Evolutionary conservation across 2,797 vertebrate genomes (phyloP).

Genomic region (Fistularia tabacaria): DNA sequence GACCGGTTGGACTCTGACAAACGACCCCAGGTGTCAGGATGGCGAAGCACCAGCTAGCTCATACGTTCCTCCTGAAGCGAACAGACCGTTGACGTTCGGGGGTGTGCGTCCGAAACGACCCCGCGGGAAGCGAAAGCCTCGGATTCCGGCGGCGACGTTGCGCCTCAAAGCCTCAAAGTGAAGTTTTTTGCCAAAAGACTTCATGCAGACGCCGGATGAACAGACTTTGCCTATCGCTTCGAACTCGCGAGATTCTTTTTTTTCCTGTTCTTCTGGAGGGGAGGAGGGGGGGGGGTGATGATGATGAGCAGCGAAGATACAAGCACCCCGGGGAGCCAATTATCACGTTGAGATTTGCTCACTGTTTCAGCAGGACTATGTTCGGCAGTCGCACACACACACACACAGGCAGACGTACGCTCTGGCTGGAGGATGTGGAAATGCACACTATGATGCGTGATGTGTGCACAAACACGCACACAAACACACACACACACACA

Average conservation of each 20-base stretch:
- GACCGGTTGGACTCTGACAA: slow-evolving; percentile 46
- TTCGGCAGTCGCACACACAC: slow-evolving; percentile 43
- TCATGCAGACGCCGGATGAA: slow-evolving; percentile 47
- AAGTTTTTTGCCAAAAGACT: slow-evolving; percentile 47
- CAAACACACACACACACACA: slow-evolving; percentile 28
- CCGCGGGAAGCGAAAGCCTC: too few species aligned
- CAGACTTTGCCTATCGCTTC: slow-evolving; percentile 58
- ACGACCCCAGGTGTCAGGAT: slow-evolving; percentile 40
- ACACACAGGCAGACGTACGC: slow-evolving; percentile 15
- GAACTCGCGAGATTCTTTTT: slow-evolving; percentile 27
- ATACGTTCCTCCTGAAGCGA: neutral
- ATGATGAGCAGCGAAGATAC: slow-evolving; percentile 66
- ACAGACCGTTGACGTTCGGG: neutral
- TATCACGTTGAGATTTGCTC: slow-evolving; percentile 76
- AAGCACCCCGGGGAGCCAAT: slow-evolving; percentile 73
- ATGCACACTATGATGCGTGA: slow-evolving; percentile 36
- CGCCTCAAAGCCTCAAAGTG: slow-evolving; percentile 42
- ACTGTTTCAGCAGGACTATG: slow-evolving; percentile 70
- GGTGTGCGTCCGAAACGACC: too few species aligned
- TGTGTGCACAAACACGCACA: slow-evolving; percentile 38
- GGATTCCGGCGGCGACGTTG: too few species aligned
- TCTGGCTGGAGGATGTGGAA: slow-evolving; percentile 12
- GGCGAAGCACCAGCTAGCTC: slow-evolving; percentile 25
- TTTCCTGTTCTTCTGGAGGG: slow-evolving; percentile 37
- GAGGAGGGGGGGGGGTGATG: slow-evolving; percentile 52